These are phyloP conservation scores for Cotesia typhae DNA, from an alignment of 1,140 invertebrate species.

Conservation along the genomic window DNA sequence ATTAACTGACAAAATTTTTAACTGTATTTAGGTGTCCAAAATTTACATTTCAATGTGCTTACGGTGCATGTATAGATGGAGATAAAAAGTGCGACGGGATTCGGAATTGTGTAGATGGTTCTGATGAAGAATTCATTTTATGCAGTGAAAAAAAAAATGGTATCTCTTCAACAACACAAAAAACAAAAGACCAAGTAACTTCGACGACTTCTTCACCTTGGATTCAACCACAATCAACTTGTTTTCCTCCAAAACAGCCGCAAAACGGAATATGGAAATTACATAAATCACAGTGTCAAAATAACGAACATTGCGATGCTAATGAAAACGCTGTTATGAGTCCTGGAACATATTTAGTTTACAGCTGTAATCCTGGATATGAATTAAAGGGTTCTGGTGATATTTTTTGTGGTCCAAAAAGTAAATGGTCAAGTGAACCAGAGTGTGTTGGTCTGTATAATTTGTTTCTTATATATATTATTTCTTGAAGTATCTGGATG, in stretches of 20 bases:
- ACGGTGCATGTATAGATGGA: conserved; percentile 70
- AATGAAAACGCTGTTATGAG: conserved; percentile 33
- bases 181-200: conserved; percentile 7
- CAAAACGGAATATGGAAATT: conserved; percentile 53
- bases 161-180: background rate
- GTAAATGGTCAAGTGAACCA: conserved; percentile 54
- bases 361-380: conserved; percentile 53
- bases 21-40: conserved; percentile 54
- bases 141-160: conserved; percentile 35
- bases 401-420: conserved; percentile 49
- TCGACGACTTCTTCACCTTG: conserved; percentile 5
- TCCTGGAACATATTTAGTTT: conserved; percentile 52
- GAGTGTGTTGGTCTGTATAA: conserved; percentile 50
- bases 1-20: background rate
- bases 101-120: conserved; percentile 72
- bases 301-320: conserved; percentile 41
- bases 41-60: conserved; percentile 69
- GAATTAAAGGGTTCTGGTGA: conserved; percentile 42
- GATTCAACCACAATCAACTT: conserved; percentile 36
- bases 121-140: conserved; percentile 70
- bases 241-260: conserved; percentile 50
- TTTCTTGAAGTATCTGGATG: background rate
- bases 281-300: conserved; percentile 46
- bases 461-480: background rate
- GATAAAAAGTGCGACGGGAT: conserved; percentile 68